Evolutionary conservation across 2,888 invertebrate species (phyloP), one percentile per base, ranked within the genome.

Genomic region (Colletes collaris): DNA sequence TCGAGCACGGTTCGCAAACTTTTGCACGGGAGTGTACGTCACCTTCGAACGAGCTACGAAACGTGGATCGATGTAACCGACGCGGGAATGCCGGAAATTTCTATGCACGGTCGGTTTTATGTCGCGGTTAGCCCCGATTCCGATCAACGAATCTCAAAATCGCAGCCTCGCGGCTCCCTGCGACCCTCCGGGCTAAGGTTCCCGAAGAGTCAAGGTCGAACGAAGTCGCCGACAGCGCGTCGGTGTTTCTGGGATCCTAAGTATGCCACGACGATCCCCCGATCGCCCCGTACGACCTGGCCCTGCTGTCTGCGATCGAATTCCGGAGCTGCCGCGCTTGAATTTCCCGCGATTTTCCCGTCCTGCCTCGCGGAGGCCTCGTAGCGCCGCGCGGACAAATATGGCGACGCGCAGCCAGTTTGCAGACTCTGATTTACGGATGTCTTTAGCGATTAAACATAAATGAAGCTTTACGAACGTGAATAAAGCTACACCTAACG

Each of bases 311-410:
- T 71, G 52, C 81, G 55, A 76, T 76, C 74, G 81, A 75, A 82
- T 82, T 82, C 82, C 82, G 7, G 16, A 13, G 70, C 50, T 71
- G 63, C 69, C 66, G n/a, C 56, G 52, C 76, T 65, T 65, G 81
- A 81, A 82, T 81, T 82, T 82, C 76, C 76, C 73, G 76, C 64
- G 81, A 77, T 81, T 82, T 81, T 73, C 73, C 46, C 80, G 72
- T 80, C 76, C 76, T 73, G 46, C 59, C 16, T 10, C 19, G 7
- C 40, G 35, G 10, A 55, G 11, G 27, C 27, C 65, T 35, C 52
- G 49, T 75, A 19, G 50, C 58, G 58, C 74, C 27, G 53, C 46
- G n/a, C 62, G 4, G 10, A 46, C 40, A 10, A 19, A 13, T 11
- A 16, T 35, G 62, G 10, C 56, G n/a, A 40, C 16, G 8, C 3